phyloP scores from a whole-genome alignment of 2,888 invertebrate genomes.

The Microctonus brassicae region DNA sequence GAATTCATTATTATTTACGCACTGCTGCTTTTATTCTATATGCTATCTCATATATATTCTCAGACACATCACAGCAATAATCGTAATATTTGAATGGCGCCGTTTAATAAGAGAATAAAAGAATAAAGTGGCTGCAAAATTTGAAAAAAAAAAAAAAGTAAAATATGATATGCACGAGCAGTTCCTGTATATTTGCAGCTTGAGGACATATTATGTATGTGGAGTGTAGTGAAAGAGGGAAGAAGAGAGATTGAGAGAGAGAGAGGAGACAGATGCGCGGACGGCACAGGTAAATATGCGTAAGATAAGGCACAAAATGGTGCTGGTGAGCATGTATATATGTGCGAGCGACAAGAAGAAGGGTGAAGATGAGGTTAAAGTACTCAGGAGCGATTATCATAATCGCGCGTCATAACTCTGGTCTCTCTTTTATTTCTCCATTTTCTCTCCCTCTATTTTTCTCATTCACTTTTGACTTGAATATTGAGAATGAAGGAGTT shows the following conservation, averaged over 20 bases:
- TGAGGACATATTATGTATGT: background rate
- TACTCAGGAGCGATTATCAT: constrained; percentile 62
- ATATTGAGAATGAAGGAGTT: background rate
- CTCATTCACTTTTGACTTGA: constrained; percentile 12
- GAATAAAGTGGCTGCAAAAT: constrained; percentile 47
- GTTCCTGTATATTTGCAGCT: constrained; percentile 21
- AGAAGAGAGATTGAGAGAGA: too few species aligned
- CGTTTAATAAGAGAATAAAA: constrained; percentile 50
- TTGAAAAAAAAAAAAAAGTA: constrained; percentile 58
- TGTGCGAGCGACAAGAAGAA: constrained; percentile 23
- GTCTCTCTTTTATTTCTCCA: constrained; percentile 33
- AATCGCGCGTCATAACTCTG: constrained; percentile 65
- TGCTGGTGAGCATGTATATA: too few species aligned
- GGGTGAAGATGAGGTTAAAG: constrained; percentile 47
- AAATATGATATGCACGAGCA: constrained; percentile 50
- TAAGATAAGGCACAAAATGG: constrained; percentile 30
- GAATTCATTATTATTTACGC: background rate
- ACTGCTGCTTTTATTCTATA: background rate
- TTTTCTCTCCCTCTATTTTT: constrained; percentile 7
- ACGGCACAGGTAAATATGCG: constrained; percentile 27
- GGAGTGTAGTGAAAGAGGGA: too few species aligned
- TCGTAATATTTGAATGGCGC: constrained; percentile 50
- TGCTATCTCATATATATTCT: constrained; percentile 32
- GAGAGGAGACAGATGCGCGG: constrained; percentile 35
- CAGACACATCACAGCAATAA: constrained; percentile 36